phyloP scores from a whole-genome alignment of 2,888 invertebrate species.

The Stratiomys singularior region DNA sequence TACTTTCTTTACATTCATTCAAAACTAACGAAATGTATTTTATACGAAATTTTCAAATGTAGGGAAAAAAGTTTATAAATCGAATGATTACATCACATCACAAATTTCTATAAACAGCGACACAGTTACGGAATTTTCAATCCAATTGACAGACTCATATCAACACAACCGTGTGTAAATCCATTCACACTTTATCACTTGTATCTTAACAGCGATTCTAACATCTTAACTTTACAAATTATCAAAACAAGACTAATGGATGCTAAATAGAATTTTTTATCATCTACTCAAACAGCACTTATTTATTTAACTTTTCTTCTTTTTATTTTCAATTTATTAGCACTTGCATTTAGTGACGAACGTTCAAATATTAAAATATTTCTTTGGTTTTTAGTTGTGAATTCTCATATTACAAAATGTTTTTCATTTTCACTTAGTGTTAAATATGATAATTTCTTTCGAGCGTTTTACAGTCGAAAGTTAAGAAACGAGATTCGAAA shows the following conservation, averaged over 20 bases:
- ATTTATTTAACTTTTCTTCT: constrained; percentile 9
- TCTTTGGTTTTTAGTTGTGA: not conserved
- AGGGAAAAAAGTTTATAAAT: too few species aligned
- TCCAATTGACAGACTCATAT: not conserved
- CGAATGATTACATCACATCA: too few species aligned
- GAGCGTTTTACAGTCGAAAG: too few species aligned
- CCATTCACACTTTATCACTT: constrained; percentile 1
- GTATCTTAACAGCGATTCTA: not conserved
- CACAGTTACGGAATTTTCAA: not conserved
- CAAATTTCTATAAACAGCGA: not conserved
- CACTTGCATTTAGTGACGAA: not conserved
- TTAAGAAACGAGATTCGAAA: not conserved
- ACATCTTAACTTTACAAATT: constrained; percentile 31
- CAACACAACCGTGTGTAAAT: constrained; percentile 7
- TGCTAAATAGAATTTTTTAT: constrained; percentile 10
- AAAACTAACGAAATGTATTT: too few species aligned
- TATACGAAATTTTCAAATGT: not conserved
- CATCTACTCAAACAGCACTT: not conserved
- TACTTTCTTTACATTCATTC: too few species aligned
- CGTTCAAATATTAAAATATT: not conserved
- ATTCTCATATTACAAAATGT: constrained; percentile 24
- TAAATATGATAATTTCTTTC: not conserved
- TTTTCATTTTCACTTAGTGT: not conserved
- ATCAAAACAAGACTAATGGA: constrained; percentile 34
- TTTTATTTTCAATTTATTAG: not conserved